Evolutionary conservation across 2,797 vertebrate species (phyloP), one percentile per base, ranked within the genome.

Genomic region (Fistularia commersonii): DNA sequence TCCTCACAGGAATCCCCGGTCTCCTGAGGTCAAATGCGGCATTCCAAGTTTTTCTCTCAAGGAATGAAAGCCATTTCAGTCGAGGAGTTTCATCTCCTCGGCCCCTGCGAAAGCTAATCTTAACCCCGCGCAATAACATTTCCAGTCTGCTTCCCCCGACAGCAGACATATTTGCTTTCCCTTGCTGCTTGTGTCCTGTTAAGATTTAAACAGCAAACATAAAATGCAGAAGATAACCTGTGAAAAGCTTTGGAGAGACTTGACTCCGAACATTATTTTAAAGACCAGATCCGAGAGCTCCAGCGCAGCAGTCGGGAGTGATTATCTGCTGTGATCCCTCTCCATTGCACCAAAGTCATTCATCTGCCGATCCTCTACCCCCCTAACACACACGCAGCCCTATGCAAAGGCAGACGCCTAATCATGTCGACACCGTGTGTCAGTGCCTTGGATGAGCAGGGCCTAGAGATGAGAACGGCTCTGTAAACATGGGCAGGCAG

Each of bases 141-240:
- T 88, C 82, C 85, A 85, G 83, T 88, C 81, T 56, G 76, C 79
- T 84, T 85, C 76, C 87, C 80, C 72, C 75, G 77, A 82, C 87
- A 84, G 72, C 84, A 85, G 84, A 89, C 83, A 69, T 85, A 88
- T 91, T 90, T 89, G 84, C 87, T 84, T 84, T 81, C 81, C 71
- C 76, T 81, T 72, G 83, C 85, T 76, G 68, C 76, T 84, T 53
- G 80, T 83, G 87, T 84, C 85, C 87, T 66, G 85, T 85, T 87
- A 82, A 88, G 87, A 89, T 90, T 91, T 90, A 90, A 90, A 90
- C 85, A 83, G 87, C 87, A 90, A 90, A 90, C 88, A 89, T 82
- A 84, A 88, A 88, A 89, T 82, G 75, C 61, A 47, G 52, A 64
- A 79, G 89, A 89, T 90, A 90, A 90, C 88, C 87, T 87, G 80